Evolutionary conservation across 2,113 vertebrate species (phyloP), one percentile per base, ranked within the genome.

Genomic region (Oplegnathus fasciatus): DNA sequence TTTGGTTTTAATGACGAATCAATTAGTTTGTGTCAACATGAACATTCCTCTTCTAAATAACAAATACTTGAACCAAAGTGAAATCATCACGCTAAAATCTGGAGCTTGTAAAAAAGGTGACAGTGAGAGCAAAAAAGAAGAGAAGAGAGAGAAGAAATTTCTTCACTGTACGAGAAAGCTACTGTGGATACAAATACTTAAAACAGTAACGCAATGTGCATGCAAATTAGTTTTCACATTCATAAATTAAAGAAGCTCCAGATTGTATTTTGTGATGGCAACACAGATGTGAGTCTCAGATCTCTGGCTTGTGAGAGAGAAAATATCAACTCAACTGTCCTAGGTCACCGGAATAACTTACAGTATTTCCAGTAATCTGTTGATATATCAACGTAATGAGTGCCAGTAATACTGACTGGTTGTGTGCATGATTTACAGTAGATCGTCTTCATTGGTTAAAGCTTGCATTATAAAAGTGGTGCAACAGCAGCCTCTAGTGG

Each of bases 401-500:
- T 83, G 70, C 57, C 52, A 78, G 71, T 55, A 55, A 64, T 24
- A 64, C 58, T 44, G 58, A 80, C 46, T 28, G 48, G n/a, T 69
- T 77, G 32, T 73, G 17, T 77, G 54, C 68, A 82, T 48, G 57
- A 50, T 18, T 48, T 44, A 78, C 40, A 81, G 74, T 71, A 67
- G 52, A 44, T 52, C 1, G 2, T 84, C 64, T 32, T 80, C 60
- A 83, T 40, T 70, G 17, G 72, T 68, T 42, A 50, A 13, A 24
- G 32, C 58, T 72, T 78, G 46, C 60, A 68, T n/a, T 20, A 65
- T 13, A 79, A 86, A 80, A 78, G 50, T 90, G 74, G 75, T 80
- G 68, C 90, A 88, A 88, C 55, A 85, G 81, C 83, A 75, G 22
- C 92, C 90, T 90, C 92, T 94, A 89, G 88, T 93, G 94, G 89